Base-by-base conservation (phyloP, 1,140 invertebrate genomes). In the Neodiprion fabricii region DNA sequence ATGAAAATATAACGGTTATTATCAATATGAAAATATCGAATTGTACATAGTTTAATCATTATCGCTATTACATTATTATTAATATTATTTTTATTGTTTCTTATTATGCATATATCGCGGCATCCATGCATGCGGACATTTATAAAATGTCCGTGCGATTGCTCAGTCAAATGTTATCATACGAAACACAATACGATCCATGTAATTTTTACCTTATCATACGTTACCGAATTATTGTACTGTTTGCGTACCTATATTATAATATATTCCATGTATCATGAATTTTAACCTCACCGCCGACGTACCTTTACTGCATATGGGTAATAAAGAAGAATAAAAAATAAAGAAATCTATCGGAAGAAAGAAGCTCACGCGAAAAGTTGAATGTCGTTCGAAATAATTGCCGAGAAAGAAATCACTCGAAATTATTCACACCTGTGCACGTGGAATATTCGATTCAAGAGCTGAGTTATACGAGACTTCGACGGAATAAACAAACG, bases 1-100 rank as follows among this genome's bases (percentile, higher is more conserved):
- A 53, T 68, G 67, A 68, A 74, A 69, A 21, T 23, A 71, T 47
- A 47, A 53, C n/a, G 67, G 72, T 66, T 76, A 76, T 78, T 67
- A 75, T 76, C 74, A 70, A 74, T 67, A 40, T 67, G 61, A 47
- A 72, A 61, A 61, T 61, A 61, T 61, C n/a, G 53, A 8, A 9
- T 40, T 61, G 53, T 61, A 61, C 53, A 61, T 61, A 61, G 53
- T 61, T 72, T 73, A 70, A 77, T 73, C 72, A 53, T 77, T 70
- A 71, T 73, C 48, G 67, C 66, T 75, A 76, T 49, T 61, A 61
- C 5, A 40, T 61, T 61, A 61, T 61, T 61, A 61, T 61, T 61
- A 61, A 4, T 61, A 61, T 61, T 61, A n/a, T 61, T 61, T 14
- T 61, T 8, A 61, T 61, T 61, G 11, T 61, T 61, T 61, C 53